Conservation (phyloP, 2,797 vertebrate genomes). For the Ptychobarbus kaznakovi region DNA sequence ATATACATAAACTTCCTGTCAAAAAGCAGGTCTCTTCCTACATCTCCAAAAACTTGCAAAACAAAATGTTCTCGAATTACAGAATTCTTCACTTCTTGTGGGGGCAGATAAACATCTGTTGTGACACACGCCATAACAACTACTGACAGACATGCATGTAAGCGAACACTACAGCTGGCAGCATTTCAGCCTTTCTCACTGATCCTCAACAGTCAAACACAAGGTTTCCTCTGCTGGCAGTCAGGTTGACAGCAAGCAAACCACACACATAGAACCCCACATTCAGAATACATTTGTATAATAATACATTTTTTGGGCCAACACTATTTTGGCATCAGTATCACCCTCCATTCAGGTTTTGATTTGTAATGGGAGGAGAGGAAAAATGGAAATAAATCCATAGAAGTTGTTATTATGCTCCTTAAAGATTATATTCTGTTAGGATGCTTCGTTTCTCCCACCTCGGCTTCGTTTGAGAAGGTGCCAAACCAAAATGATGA, state of each 20-base stretch:
- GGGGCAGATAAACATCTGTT: conserved; percentile 64
- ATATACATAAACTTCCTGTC: conserved; percentile 81
- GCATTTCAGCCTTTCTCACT: conserved; percentile 33
- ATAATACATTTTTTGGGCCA: conserved; percentile 41
- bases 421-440: conserved; percentile 48
- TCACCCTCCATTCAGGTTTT: conserved; percentile 36
- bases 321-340: conserved; percentile 38
- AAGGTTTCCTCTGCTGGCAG: conserved; percentile 53
- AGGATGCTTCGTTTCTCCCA: conserved; percentile 51
- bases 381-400: conserved; percentile 45
- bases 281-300: conserved; percentile 47
- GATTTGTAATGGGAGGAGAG: conserved; percentile 31
- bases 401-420: conserved; percentile 49
- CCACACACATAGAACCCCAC: conserved; percentile 42
- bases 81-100: conserved; percentile 54
- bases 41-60: conserved; percentile 63
- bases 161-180: conserved; percentile 53
- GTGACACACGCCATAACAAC: conserved; percentile 55
- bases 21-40: conserved; percentile 68
- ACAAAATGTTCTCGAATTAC: conserved; percentile 66
- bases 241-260: conserved; percentile 34
- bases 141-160: conserved; percentile 57
- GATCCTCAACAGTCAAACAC: conserved; percentile 42
- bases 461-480: conserved; percentile 45
- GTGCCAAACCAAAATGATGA: conserved; percentile 65